Percentiles rank a stretch among this genome's conserved stretches.
Evolutionary conservation across 2,113 vertebrate genomes (phyloP).

Genomic region (Tor tambroides): DNA sequence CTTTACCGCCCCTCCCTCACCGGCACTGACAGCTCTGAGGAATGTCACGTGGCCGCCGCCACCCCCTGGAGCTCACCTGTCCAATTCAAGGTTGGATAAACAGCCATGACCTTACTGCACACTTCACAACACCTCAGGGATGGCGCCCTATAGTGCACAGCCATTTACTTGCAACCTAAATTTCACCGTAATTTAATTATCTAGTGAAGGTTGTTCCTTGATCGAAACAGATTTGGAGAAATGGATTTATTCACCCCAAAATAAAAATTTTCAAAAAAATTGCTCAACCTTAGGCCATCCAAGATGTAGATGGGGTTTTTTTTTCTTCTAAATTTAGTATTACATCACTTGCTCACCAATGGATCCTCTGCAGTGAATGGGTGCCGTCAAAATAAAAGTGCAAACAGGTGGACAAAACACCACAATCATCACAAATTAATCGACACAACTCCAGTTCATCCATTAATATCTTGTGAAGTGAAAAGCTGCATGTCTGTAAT

Average conservation of each 20-base stretch:
- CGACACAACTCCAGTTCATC: not conserved
- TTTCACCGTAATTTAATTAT: not conserved
- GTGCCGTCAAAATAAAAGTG: not conserved
- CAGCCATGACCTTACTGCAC: constrained; percentile 45
- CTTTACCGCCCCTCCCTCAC: not conserved
- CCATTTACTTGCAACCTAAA: not conserved
- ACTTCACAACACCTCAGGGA: constrained; percentile 8
- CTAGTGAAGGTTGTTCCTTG: not conserved
- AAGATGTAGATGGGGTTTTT: no score
- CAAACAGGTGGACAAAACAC: not conserved
- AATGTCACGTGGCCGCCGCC: constrained; percentile 52
- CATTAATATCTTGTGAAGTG: not conserved
- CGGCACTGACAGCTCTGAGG: constrained; percentile 18
- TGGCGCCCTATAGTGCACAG: not conserved
- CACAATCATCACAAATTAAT: no score
- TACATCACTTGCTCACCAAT: not conserved
- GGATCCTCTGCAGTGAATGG: not conserved
- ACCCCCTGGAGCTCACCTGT: constrained; percentile 67
- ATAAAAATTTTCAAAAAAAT: no score
- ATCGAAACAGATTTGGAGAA: not conserved
- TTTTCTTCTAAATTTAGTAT: no score
- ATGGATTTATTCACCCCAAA: no score
- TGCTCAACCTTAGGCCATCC: no score
- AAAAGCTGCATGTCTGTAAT: not conserved
- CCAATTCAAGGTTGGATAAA: constrained; percentile 68